Percentiles rank a stretch among this genome's conserved stretches.
These are phyloP conservation scores for Oreochromis tanganicae DNA, from an alignment of 2,113 vertebrate genomes.

Conservation along the genomic window DNA sequence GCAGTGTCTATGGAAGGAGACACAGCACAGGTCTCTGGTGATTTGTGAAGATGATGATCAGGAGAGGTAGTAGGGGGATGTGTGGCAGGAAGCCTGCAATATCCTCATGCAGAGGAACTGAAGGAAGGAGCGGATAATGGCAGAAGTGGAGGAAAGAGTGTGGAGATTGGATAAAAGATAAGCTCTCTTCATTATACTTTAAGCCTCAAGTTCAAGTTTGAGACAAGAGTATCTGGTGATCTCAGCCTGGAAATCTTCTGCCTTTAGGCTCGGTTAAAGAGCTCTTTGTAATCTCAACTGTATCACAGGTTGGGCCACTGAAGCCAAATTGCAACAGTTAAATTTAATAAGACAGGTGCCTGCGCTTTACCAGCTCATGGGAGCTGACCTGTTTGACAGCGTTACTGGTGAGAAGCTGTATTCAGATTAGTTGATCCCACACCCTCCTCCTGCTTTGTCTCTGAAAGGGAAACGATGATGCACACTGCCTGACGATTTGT, in stretches of 20 bases:
- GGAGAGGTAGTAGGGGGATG: constrained; percentile 29
- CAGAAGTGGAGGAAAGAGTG: background rate
- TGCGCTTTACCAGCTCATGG: background rate
- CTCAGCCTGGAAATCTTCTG: background rate
- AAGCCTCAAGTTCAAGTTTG: background rate
- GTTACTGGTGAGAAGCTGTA: background rate
- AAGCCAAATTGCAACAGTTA: background rate
- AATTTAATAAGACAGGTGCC: background rate
- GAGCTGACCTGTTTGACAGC: constrained; percentile 14
- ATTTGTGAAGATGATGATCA: background rate
- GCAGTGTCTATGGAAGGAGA: background rate
- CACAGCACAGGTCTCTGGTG: background rate
- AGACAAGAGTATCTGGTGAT: background rate
- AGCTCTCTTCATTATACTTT: background rate
- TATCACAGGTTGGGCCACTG: background rate
- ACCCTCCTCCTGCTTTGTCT: background rate
- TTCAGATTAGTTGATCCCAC: background rate
- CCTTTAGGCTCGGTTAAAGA: background rate
- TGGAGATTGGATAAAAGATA: constrained; percentile 2
- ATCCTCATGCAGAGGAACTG: constrained; percentile 2
- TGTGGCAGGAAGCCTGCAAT: constrained; percentile 47
- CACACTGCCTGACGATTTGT: background rate
- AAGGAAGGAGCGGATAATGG: constrained; percentile 3
- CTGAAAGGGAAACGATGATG: background rate
- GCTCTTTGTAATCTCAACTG: background rate